These are phyloP conservation scores for Cerastis rubricosa DNA, from an alignment of 2,888 invertebrate genomes.

Conservation along the genomic window DNA sequence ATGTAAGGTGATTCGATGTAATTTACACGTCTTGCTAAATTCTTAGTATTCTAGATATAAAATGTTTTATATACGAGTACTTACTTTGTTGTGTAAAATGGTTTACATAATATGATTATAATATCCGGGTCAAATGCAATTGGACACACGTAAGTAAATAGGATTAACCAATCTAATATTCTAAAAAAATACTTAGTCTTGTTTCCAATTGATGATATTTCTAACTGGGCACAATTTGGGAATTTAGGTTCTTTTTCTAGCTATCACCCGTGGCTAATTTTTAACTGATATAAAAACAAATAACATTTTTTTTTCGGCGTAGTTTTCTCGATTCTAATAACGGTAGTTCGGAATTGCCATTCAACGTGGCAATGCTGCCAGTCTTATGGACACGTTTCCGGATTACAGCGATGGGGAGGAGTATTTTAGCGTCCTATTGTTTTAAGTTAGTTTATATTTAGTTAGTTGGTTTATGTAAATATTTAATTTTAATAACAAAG, in stretches of 20 bases:
- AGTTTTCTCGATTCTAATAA: background rate
- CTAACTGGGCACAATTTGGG: background rate
- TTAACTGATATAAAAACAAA: no score
- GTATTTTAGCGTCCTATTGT: no score
- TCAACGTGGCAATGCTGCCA: no score
- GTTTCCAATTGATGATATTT: background rate
- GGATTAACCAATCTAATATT: background rate
- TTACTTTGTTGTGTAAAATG: slow-evolving; percentile 15
- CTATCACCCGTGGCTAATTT: background rate
- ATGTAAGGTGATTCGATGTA: background rate
- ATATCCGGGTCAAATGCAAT: slow-evolving; percentile 20
- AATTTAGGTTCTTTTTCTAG: background rate
- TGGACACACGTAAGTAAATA: slow-evolving; percentile 15
- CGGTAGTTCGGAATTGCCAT: no score
- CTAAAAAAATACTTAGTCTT: background rate
- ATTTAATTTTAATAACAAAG: no score
- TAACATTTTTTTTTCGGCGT: background rate
- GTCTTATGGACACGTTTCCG: no score
- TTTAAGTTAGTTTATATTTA: no score
- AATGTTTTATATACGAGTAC: background rate
- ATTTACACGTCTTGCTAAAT: background rate
- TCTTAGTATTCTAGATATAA: background rate
- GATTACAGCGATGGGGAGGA: no score
- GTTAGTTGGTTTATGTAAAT: no score
- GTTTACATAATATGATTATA: slow-evolving; percentile 4